Conservation (phyloP, 2,113 vertebrate genomes). For the Semnopithecus entellus region DNA sequence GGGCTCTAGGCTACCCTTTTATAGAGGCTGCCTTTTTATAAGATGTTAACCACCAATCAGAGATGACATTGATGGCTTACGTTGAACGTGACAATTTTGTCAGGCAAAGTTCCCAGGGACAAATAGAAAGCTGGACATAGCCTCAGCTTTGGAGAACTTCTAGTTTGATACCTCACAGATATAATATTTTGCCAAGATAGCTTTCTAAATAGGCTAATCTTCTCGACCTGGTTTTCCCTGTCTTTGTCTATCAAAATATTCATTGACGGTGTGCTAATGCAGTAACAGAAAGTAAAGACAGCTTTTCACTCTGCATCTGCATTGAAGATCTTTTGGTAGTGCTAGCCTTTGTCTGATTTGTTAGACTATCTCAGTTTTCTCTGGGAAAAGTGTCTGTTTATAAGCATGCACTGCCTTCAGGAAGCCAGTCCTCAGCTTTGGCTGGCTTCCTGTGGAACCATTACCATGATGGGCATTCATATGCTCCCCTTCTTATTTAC, state of each 20-base stretch:
- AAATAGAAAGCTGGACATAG: constrained; percentile 12
- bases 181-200: neutral
- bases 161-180: constrained; percentile 17
- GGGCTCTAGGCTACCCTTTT: neutral
- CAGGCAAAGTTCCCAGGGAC: constrained; percentile 12
- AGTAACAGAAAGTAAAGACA: neutral
- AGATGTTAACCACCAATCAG: neutral
- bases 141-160: neutral
- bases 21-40: neutral
- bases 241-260: constrained; percentile 19
- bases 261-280: constrained; percentile 3
- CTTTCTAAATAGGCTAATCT: neutral
- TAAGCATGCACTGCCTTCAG: neutral
- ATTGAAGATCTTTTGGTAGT: neutral
- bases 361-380: neutral
- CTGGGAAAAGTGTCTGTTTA: neutral
- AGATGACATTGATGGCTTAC: neutral
- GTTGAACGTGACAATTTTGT: neutral
- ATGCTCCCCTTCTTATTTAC: neutral
- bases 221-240: constrained; percentile 12
- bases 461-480: neutral
- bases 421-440: neutral
- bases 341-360: neutral
- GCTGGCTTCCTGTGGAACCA: neutral
- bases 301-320: neutral